Percentiles rank a stretch among this genome's conserved stretches.
Conservation (phyloP, 1,140 invertebrate genomes). For the Monomorium pharaonis region DNA sequence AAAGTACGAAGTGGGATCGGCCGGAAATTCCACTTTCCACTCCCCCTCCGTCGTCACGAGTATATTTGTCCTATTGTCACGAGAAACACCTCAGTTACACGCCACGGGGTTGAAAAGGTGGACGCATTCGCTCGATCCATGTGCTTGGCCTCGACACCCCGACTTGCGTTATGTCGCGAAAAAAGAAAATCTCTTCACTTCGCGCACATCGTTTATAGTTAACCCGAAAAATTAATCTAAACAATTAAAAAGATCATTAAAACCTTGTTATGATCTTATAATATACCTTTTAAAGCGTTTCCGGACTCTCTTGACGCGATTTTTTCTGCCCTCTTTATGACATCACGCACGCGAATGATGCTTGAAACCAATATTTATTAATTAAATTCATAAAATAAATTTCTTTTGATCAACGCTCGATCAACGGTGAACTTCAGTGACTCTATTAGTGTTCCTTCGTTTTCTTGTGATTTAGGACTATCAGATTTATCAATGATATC, state of each 20-base stretch:
- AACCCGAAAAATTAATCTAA: too few relatives aligned
- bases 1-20: not conserved
- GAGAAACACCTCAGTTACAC: conserved; percentile 71
- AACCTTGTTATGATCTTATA: too few relatives aligned
- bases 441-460: not conserved
- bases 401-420: not conserved
- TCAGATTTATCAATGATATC: not conserved
- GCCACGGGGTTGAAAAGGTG: conserved; percentile 73
- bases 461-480: not conserved
- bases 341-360: not conserved
- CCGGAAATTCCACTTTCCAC: conserved; percentile 61
- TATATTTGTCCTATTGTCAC: conserved; percentile 46
- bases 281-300: too few relatives aligned
- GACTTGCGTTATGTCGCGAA: not conserved
- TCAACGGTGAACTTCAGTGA: not conserved
- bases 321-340: not conserved
- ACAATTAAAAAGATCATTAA: not conserved
- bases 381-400: too few relatives aligned
- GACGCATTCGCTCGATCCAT: conserved; percentile 52
- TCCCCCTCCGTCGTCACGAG: conserved; percentile 20
- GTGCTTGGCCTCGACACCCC: conserved; percentile 1
- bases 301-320: not conserved
- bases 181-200: not conserved
- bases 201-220: not conserved
- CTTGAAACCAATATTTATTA: not conserved